Base-by-base conservation (phyloP, 2,888 invertebrate species). In the Polyommatus icarus region DNA sequence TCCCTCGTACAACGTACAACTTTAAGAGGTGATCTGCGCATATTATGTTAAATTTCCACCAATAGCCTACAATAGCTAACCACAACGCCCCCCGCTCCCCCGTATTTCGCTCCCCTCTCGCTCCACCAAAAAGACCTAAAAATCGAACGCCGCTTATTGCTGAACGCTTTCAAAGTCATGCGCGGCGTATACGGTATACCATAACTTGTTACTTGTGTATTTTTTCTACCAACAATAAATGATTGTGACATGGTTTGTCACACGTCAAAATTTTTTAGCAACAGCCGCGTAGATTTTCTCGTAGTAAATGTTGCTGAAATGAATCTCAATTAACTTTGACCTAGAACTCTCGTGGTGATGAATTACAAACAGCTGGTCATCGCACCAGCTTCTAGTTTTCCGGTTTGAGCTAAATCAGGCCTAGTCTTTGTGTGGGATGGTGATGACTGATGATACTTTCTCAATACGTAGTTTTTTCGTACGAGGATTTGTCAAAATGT, bases 281-380 rank as follows among this genome's bases (percentile, higher is more conserved):
- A 54, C 54, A 59, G 46, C 20, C 8, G n/a, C 8, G 1, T 20
- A 59, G 59, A 8, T 59, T 20, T 18, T 59, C 20, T 1, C 1
- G 8, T 59, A 2, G 8, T 20, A 20, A 59, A 59, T 20, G 67
- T 32, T 32, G 29, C 29, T 67, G 29, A 32, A 67, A 32, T 67
- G 20, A 32, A 67, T 67, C 29, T 29, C 67, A 67, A 67, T 67
- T 67, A 67, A 29, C 67, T 67, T 67, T 32, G 32, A 67, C 67
- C 67, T 67, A 15, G 67, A 67, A 67, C 12, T 24, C 10, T 61
- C 6, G 29, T 67, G 15, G 67, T 67, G 29, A 67, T 67, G 67
- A 18, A 67, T 54, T 18, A 67, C 67, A 29, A 67, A 29, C 67
- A 67, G 67, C 29, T 67, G 67, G 29, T 67, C 5, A 12, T 61